Conservation (phyloP, 2,888 invertebrate genomes). For the Itoplectis maculator region DNA sequence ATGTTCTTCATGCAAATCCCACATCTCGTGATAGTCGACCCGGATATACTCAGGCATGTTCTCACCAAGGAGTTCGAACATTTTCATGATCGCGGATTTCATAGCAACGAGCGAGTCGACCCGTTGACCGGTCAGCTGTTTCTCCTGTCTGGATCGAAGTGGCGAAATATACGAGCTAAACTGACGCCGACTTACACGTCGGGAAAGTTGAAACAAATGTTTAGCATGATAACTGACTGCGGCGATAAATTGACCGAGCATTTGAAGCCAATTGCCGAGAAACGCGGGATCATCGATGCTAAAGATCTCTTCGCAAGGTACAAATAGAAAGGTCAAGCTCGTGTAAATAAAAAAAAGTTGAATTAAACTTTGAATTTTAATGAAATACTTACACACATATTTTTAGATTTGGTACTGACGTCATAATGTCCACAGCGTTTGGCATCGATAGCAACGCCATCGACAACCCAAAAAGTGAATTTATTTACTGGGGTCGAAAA, state of each 20-base stretch:
- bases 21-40: conserved; percentile 77
- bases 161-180: conserved; percentile 80
- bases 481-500: conserved; percentile 76
- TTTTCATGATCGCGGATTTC: conserved; percentile 80
- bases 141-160: conserved; percentile 76
- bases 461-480: conserved; percentile 74
- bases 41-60: conserved; percentile 77
- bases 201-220: conserved; percentile 82
- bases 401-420: conserved; percentile 75
- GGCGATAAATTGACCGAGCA: conserved; percentile 70
- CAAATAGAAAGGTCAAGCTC: neutral
- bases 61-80: conserved; percentile 79
- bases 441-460: conserved; percentile 60
- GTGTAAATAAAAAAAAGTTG: neutral
- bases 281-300: conserved; percentile 42
- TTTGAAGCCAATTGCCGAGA: conserved; percentile 48
- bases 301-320: conserved; percentile 75
- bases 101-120: conserved; percentile 75
- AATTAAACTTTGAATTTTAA: neutral
- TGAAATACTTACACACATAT: neutral
- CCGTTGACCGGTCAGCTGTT: conserved; percentile 78
- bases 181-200: conserved; percentile 82
- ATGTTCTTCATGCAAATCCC: conserved; percentile 75
- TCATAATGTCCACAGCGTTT: conserved; percentile 78
- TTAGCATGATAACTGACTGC: conserved; percentile 74